Percentiles rank a stretch among this genome's conserved stretches.
Conservation (phyloP, 2,113 vertebrate genomes). For the Castor canadensis region DNA sequence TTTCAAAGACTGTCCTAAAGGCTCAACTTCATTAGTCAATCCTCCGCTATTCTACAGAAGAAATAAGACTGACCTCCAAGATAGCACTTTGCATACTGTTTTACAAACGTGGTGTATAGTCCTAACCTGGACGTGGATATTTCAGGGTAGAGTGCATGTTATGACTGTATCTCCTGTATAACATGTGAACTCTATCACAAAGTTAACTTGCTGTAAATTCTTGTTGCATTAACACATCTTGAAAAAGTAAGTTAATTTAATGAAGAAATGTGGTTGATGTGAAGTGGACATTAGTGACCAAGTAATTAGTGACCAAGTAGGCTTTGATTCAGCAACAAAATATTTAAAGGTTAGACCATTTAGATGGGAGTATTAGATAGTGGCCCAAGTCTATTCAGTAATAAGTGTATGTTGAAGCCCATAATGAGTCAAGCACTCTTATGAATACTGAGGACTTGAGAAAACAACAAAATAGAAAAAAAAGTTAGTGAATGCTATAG, state of each 20-base stretch:
- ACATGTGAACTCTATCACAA: neutral
- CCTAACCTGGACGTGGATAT: neutral
- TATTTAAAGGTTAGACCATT: neutral
- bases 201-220: neutral
- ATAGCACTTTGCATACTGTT: neutral
- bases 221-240: neutral
- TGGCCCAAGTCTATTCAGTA: neutral
- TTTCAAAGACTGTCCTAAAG: neutral
- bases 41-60: neutral
- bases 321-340: slow-evolving; percentile 24
- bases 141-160: neutral
- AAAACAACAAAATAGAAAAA: neutral
- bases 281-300: neutral
- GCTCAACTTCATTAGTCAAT: neutral
- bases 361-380: neutral
- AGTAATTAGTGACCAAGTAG: neutral
- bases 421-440: neutral
- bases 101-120: neutral
- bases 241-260: neutral
- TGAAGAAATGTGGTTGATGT: neutral
- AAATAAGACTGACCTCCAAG: neutral
- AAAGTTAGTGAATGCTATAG: neutral
- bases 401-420: neutral
- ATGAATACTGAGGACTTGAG: neutral
- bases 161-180: neutral